Evolutionary conservation across 92 coral and sea anemone genomes (phyloP), one percentile per base, ranked within the genome.

Genomic region (Chrysogorgia sp.): DNA sequence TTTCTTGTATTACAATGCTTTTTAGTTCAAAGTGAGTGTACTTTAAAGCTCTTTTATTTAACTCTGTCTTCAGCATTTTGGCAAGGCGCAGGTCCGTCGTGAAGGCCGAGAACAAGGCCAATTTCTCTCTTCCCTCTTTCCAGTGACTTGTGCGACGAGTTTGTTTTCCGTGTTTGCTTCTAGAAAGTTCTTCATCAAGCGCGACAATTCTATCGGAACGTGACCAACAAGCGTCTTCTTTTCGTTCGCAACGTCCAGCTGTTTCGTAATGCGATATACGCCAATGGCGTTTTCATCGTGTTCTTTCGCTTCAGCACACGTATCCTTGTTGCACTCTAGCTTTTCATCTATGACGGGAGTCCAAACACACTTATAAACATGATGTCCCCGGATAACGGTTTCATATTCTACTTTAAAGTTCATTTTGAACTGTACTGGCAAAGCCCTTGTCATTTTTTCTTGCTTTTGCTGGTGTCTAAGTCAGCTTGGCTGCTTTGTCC

Each of bases 361-460:
- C 66, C 80, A 75, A 56, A 75, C 79, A 40, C 49, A 31, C 68
- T 34, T 55, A 75, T 75, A 55, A 75, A 75, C 80, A 47, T 64
- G 76, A 53, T 65, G 83, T n/a, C n/a, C n/a, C n/a, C n/a, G n/a
- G n/a, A n/a, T n/a, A n/a, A n/a, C n/a, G 19, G 82, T 76, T 76
- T 49, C 83, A 77, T 43, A 77, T 77, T 77, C 83, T 77, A 63
- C 60, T 77, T 77, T 62, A 26, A 77, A 77, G 34, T 67, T 67
- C 55, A 67, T 67, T n/a, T n/a, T n/a, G n/a, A 67, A 67, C 83
- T 77, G 74, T 45, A 77, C 83, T 63, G 83, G 83, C 63, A 77
- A 77, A 77, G 83, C 83, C 83, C 75, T 77, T 63, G 83, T 74
- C 74, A 77, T 77, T 77, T 77, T 67, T 45, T 77, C 75, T 77